These are phyloP conservation scores for Melolontha melolontha DNA, from an alignment of 2,888 invertebrate species.

Conservation along the genomic window DNA sequence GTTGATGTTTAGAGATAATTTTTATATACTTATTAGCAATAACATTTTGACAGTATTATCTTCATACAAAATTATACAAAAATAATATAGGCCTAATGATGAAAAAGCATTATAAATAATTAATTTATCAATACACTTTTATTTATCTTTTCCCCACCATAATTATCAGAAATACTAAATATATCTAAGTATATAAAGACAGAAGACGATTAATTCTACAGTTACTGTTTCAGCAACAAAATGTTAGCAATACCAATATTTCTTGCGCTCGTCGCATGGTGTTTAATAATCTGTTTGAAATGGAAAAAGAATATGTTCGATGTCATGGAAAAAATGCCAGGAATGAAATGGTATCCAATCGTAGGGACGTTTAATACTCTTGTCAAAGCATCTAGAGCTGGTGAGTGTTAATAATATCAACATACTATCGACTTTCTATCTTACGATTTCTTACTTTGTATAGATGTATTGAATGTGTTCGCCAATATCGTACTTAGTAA, in stretches of 20 bases:
- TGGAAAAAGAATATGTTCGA: slow-evolving; percentile 36
- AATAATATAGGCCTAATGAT: no score
- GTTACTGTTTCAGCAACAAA: background rate
- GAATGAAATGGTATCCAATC: slow-evolving; percentile 31
- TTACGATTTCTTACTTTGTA: background rate
- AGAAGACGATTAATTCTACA: no score
- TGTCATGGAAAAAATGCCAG: slow-evolving; percentile 33
- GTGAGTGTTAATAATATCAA: background rate
- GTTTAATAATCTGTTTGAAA: slow-evolving; percentile 27
- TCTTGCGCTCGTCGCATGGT: slow-evolving; percentile 16
- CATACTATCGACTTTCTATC: background rate
- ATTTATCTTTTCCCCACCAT: no score
- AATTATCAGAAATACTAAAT: no score
- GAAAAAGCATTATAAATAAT: no score
- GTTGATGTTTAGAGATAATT: no score
- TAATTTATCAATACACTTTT: no score
- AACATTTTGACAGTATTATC: no score
- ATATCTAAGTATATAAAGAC: no score
- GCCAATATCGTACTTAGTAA: slow-evolving; percentile 1
- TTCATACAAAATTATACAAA: no score
- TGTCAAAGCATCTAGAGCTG: slow-evolving; percentile 11
- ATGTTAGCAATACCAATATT: slow-evolving; percentile 22
- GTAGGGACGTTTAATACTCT: slow-evolving; percentile 29
- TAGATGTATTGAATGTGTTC: slow-evolving; percentile 19
- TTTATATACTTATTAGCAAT: no score